These are phyloP conservation scores for Zosterops lateralis DNA, from an alignment of 2,113 vertebrate species.

Conservation along the genomic window DNA sequence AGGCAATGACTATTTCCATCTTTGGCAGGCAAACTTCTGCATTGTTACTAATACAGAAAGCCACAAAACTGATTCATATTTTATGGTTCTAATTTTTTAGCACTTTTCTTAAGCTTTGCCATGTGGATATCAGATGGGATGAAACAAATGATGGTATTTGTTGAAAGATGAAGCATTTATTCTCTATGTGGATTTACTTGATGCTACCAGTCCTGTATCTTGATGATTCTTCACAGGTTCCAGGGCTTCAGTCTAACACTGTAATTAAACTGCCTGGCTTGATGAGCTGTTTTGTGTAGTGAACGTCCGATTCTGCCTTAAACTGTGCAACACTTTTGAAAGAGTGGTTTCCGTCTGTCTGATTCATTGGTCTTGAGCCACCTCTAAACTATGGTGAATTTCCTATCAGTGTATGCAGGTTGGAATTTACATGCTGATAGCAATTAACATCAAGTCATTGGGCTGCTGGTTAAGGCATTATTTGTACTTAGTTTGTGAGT, in stretches of 20 bases:
- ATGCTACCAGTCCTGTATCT: background rate
- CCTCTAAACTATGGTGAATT: background rate
- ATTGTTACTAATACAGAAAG: background rate
- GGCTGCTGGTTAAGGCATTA: background rate
- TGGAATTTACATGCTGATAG: background rate
- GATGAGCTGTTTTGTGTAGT: background rate
- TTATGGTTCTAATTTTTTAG: background rate
- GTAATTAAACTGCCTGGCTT: background rate
- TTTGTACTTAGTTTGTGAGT: background rate
- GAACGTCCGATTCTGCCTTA: background rate
- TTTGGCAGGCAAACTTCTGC: background rate
- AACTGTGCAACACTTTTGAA: background rate
- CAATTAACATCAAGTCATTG: background rate
- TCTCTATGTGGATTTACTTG: background rate
- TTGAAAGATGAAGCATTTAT: background rate
- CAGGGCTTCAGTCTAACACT: background rate
- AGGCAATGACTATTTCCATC: background rate
- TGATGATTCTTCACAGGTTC: background rate
- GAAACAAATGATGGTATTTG: background rate
- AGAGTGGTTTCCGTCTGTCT: background rate
- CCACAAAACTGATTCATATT: background rate
- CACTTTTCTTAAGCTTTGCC: background rate
- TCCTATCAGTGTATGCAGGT: background rate
- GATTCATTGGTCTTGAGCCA: background rate
- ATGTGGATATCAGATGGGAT: background rate